phyloP scores from a whole-genome alignment of 2,797 vertebrate genomes.

The Tadarida brasiliensis region DNA sequence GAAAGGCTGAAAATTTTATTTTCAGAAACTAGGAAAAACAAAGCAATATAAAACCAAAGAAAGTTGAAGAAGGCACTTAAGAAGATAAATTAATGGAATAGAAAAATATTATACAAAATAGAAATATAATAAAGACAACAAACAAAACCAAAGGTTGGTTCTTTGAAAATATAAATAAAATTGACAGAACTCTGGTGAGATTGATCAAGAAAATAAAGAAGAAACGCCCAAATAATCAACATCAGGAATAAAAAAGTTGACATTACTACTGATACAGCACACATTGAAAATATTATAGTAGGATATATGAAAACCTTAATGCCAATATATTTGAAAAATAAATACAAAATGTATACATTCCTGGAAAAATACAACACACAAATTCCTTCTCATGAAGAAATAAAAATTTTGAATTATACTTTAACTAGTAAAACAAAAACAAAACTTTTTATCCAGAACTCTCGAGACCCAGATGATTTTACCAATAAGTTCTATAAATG shows the following conservation, averaged over 20 bases:
- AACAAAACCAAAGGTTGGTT: neutral
- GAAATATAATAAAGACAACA: conserved; percentile 19
- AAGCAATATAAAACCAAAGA: neutral
- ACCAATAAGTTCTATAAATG: conserved; percentile 47
- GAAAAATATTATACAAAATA: conserved; percentile 7
- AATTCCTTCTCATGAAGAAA: conserved; percentile 26
- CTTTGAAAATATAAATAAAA: conserved; percentile 45
- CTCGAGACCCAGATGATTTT: neutral
- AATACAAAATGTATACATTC: neutral
- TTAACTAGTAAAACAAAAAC: neutral
- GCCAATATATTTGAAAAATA: neutral
- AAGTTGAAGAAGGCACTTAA: neutral
- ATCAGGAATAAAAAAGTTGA: neutral
- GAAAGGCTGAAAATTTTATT: neutral
- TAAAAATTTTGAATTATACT: conserved; percentile 25
- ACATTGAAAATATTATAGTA: neutral
- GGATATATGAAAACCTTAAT: neutral
- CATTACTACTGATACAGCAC: neutral
- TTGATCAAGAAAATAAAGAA: neutral
- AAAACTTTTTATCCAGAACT: neutral
- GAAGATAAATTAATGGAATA: neutral
- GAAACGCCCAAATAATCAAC: conserved; percentile 5
- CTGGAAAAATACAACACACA: neutral
- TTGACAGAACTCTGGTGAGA: neutral
- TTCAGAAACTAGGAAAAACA: neutral